Conservation (phyloP, 2,797 vertebrate species). For the Crypturellus tataupa region DNA sequence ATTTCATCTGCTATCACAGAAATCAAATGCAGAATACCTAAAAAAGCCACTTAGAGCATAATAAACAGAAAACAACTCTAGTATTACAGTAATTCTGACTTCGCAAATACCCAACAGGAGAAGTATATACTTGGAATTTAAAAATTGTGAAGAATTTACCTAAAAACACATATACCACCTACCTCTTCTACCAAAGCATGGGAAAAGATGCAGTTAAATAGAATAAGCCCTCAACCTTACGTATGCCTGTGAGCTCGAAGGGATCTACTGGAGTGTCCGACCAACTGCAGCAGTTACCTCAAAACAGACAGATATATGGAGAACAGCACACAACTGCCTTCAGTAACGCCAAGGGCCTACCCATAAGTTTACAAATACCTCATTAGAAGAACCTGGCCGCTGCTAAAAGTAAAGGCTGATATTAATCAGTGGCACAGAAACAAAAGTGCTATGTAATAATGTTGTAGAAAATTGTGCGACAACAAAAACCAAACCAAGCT, state of each 20-base stretch:
- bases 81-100: background rate
- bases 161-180: background rate
- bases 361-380: background rate
- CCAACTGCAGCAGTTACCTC: background rate
- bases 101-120: background rate
- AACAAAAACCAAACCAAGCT: background rate
- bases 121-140: background rate
- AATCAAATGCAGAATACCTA: background rate
- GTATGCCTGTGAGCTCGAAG: background rate
- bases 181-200: background rate
- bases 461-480: background rate
- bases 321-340: background rate
- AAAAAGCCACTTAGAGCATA: background rate
- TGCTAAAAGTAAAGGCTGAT: background rate
- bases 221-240: background rate
- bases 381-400: background rate
- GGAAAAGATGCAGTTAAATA: background rate
- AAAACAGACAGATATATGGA: background rate
- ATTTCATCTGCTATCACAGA: background rate
- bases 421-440: background rate
- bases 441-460: background rate
- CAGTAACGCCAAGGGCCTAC: background rate
- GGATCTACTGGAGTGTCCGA: background rate
- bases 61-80: background rate
- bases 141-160: background rate